phyloP scores from a whole-genome alignment of 2,113 vertebrate species.

The Prunella fulvescens region DNA sequence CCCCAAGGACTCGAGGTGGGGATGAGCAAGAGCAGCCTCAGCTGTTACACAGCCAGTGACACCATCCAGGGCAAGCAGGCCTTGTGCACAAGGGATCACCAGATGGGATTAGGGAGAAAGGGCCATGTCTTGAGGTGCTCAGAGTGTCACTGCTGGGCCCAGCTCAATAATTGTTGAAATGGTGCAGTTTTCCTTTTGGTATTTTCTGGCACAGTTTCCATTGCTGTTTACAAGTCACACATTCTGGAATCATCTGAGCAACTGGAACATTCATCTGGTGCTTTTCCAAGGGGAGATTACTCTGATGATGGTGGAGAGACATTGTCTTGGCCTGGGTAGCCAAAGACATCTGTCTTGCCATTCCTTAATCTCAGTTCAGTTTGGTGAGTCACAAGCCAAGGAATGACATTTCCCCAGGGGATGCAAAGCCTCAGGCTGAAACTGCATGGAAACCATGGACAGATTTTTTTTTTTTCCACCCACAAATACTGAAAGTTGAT shows the following conservation, averaged over 20 bases:
- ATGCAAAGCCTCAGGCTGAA: not conserved
- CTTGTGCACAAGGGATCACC: not conserved
- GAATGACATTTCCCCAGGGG: not conserved
- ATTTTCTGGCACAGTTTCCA: not conserved
- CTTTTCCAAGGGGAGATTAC: not conserved
- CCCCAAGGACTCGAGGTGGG: not conserved
- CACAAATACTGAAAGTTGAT: conserved; percentile 15
- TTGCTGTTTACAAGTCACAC: not conserved
- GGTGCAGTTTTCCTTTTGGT: not conserved
- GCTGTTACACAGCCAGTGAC: not conserved
- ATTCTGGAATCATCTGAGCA: not conserved
- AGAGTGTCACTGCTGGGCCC: not conserved
- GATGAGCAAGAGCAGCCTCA: not conserved
- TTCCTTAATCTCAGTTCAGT: not conserved
- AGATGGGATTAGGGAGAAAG: not conserved
- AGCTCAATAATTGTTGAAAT: not conserved
- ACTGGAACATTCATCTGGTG: not conserved
- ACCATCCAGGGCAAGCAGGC: not conserved
- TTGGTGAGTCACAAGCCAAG: not conserved
- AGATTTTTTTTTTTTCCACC: not conserved
- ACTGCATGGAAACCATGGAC: not conserved
- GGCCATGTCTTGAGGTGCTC: fast-evolving
- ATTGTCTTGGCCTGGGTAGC: not conserved
- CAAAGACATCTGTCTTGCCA: not conserved
- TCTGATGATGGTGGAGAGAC: not conserved